Percentiles rank a stretch among this genome's conserved stretches.
Conservation (phyloP, 2,113 vertebrate species). For the Tauraco erythrolophus region DNA sequence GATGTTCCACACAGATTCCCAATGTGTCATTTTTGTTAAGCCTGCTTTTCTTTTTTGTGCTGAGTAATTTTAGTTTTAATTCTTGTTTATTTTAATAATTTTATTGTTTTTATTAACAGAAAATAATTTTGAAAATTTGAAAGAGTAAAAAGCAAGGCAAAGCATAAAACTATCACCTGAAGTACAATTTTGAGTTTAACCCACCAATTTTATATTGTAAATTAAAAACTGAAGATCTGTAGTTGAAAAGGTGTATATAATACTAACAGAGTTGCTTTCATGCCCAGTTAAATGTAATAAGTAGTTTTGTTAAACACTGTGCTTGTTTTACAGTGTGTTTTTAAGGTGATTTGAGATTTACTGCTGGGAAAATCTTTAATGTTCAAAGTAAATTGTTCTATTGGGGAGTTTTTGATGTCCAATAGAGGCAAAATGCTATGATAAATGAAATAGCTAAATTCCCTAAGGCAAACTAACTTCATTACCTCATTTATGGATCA, state of each 20-base stretch:
- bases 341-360: conserved; percentile 40
- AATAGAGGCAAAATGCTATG: background rate
- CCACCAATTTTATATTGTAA: background rate
- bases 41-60: background rate
- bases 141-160: background rate
- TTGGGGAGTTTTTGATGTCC: background rate
- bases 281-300: background rate
- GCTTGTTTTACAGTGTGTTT: conserved; percentile 25
- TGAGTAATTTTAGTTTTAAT: background rate
- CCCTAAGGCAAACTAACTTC: background rate
- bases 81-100: background rate
- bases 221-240: background rate
- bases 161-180: background rate
- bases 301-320: background rate
- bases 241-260: background rate
- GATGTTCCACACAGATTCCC: background rate
- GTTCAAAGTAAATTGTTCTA: background rate
- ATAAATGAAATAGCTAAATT: conserved; percentile 7
- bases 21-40: background rate
- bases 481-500: background rate
- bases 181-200: background rate
- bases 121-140: background rate
- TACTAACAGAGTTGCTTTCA: background rate
- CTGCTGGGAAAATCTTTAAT: background rate
- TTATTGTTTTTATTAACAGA: background rate